phyloP scores from a whole-genome alignment of 23 tunicate species.

The Ciona savignyi region DNA sequence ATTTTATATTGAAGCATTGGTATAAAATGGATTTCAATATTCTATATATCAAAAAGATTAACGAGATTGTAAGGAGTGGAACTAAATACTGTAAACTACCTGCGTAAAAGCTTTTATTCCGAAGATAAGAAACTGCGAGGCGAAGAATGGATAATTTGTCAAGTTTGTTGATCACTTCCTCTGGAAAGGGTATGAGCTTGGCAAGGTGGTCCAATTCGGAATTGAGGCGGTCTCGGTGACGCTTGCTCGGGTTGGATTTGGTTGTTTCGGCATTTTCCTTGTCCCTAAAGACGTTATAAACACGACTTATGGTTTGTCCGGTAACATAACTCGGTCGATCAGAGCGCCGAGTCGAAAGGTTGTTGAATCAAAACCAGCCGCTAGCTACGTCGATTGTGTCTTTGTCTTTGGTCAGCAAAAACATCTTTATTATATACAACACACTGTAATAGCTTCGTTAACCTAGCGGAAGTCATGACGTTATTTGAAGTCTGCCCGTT shows the following conservation, averaged over 20 bases:
- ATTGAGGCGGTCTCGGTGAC: constrained; percentile 86
- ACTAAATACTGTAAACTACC: too few relatives aligned
- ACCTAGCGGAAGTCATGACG: too few relatives aligned
- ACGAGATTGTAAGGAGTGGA: too few relatives aligned
- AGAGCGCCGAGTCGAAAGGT: neutral
- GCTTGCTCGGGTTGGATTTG: constrained; percentile 90
- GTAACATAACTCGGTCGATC: neutral
- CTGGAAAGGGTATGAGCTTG: constrained; percentile 68
- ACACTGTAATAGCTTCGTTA: too few relatives aligned
- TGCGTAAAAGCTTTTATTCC: constrained; percentile 73
- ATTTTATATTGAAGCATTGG: too few relatives aligned
- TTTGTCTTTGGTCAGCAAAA: neutral
- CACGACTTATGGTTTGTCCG: neutral
- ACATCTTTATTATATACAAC: too few relatives aligned
- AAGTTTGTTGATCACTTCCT: constrained; percentile 73
- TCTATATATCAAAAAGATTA: too few relatives aligned
- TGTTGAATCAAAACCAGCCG: too few relatives aligned
- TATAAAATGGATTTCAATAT: too few relatives aligned
- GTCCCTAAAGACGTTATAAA: constrained; percentile 36
- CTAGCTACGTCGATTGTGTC: too few relatives aligned
- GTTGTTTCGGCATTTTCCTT: constrained; percentile 22
- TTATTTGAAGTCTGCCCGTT: too few relatives aligned
- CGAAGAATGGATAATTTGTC: constrained; percentile 89
- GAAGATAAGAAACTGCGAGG: constrained; percentile 69
- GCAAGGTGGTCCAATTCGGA: constrained; percentile 67